These are phyloP conservation scores for Dinocampus coccinellae DNA, from an alignment of 2,888 invertebrate species.

Conservation along the genomic window DNA sequence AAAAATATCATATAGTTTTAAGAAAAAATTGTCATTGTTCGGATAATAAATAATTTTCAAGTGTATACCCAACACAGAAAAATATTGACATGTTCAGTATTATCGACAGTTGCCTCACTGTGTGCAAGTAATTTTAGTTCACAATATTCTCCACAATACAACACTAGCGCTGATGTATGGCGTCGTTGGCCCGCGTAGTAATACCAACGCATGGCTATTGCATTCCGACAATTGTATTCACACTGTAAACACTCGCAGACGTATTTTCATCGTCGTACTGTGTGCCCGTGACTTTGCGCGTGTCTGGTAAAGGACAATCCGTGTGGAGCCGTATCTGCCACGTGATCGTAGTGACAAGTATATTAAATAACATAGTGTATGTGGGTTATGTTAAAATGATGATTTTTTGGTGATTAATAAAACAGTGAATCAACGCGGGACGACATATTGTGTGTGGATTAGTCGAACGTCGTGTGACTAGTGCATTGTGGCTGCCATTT, in stretches of 20 bases:
- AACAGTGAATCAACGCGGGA: conserved; percentile 20
- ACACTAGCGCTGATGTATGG: conserved; percentile 5
- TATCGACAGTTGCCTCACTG: neutral
- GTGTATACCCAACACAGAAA: too few relatives aligned
- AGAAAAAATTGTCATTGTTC: neutral
- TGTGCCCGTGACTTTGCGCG: conserved; percentile 28
- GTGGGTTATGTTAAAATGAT: neutral
- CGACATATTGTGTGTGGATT: conserved; percentile 48
- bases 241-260: conserved; percentile 42
- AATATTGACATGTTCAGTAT: neutral
- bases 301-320: conserved; percentile 38
- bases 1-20: neutral
- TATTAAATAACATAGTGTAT: neutral
- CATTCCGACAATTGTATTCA: conserved; percentile 36
- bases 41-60: too few relatives aligned
- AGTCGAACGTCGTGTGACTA: conserved; percentile 53
- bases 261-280: conserved; percentile 22
- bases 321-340: conserved; percentile 25
- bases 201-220: conserved; percentile 38
- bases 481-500: conserved; percentile 63
- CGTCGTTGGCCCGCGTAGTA: conserved; percentile 32
- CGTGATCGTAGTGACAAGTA: conserved; percentile 30
- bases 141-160: neutral
- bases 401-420: conserved; percentile 4
- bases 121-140: too few relatives aligned